These are phyloP conservation scores for Scrobipalpa atriplicella DNA, from an alignment of 2,888 invertebrate genomes.

Conservation along the genomic window DNA sequence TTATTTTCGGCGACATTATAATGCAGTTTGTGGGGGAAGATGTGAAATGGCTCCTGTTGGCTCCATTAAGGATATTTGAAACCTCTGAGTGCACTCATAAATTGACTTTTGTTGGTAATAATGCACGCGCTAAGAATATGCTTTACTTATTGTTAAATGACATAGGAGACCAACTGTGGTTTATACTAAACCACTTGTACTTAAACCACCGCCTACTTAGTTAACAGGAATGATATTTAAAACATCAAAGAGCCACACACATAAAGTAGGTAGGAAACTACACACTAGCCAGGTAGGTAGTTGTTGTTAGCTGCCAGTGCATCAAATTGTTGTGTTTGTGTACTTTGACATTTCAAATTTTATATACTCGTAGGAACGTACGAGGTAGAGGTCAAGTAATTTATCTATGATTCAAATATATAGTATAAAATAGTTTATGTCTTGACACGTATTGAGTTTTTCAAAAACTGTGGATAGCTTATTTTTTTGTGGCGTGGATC, in stretches of 20 bases:
- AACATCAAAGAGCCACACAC: not conserved
- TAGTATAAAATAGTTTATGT: too few species aligned
- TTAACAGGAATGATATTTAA: not conserved
- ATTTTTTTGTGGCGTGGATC: too few species aligned
- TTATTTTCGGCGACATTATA: conserved; percentile 82
- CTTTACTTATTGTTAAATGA: conserved; percentile 52
- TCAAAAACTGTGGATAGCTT: too few species aligned
- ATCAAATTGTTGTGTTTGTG: too few species aligned
- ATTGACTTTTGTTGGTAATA: conserved; percentile 79
- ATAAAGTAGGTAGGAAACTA: too few species aligned
- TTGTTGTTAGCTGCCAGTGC: too few species aligned
- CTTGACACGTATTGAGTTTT: too few species aligned
- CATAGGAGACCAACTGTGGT: conserved; percentile 12
- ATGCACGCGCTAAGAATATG: conserved; percentile 65
- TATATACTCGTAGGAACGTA: too few species aligned
- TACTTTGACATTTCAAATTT: too few species aligned
- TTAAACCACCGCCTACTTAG: not conserved
- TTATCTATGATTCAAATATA: too few species aligned
- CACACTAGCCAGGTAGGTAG: too few species aligned
- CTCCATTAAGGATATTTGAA: conserved; percentile 82
- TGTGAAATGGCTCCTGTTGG: conserved; percentile 77
- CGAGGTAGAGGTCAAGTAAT: too few species aligned
- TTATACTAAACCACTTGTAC: not conserved
- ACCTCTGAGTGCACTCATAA: conserved; percentile 81
- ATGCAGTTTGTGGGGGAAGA: conserved; percentile 82